Evolutionary conservation across 2,888 invertebrate genomes (phyloP), one percentile per base, ranked within the genome.

Genomic region (Coelopa pilipes): DNA sequence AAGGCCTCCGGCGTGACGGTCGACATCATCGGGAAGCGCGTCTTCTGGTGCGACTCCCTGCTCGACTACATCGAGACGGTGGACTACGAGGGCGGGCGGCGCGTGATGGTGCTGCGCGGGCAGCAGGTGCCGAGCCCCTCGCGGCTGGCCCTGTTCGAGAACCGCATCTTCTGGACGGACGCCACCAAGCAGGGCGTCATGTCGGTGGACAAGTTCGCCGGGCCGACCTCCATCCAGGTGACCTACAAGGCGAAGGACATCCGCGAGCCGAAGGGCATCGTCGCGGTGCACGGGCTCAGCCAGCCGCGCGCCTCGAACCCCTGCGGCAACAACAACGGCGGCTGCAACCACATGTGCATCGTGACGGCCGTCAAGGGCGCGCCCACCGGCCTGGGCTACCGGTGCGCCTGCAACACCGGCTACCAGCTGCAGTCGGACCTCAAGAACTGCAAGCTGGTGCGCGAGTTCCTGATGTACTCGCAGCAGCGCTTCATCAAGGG

Each of bases 21-120:
- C 0, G 98, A 99, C 87, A 92, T 95, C n/a, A 93, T 96, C 34
- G 92, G 94, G 0, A 92, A 94, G 81, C 89, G 98, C 68, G 92
- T 99, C 10, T 98, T 95, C 88, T 99, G 98, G 98, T 97, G 98
- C 82, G 99, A 99, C 86, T 95, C 96, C 0, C 89, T 97, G 15
- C 88, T 98, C 71, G 98, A 99, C 88, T 96, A 98, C 85, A 96
- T 99, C 77, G 98, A 98, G 84, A 96, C 97, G 0, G 95, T 97
- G 0, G 96, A 98, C 86, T 99, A 99, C 87, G 92, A 96, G 70
- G 98, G 98, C 0, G 90, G 92, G 75, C 92, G 93, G 79, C 90
- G 97, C 77, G 93, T 93, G 76, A 90, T 95, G 85, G 93, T 96
- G 0, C 88, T 96, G 2, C 88, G 96, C 74, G 96, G 96, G 1